Conservation (phyloP, 2,888 invertebrate species). For the Gari tellinella region DNA sequence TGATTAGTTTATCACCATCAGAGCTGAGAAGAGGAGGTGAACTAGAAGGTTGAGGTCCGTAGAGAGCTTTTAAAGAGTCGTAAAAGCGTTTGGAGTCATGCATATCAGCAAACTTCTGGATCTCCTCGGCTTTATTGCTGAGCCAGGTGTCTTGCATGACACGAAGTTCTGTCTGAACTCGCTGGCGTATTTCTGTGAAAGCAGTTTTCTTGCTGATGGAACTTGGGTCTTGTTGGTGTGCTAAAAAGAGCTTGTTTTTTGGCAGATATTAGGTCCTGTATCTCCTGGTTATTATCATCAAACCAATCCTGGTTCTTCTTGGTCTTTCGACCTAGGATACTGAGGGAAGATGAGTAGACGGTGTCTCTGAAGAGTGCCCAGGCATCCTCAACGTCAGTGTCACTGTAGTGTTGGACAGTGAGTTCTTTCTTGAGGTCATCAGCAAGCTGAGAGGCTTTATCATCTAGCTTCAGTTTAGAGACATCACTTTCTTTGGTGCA, state of each 20-base stretch:
- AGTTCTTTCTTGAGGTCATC: background rate
- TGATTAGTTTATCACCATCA: background rate
- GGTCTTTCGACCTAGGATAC: background rate
- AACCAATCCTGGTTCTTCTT: slow-evolving; percentile 10
- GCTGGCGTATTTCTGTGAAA: background rate
- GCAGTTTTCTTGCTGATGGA: background rate
- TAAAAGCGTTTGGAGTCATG: slow-evolving; percentile 9
- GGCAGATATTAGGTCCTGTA: background rate
- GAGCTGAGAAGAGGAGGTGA: slow-evolving; percentile 6
- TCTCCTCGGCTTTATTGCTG: slow-evolving; percentile 29
- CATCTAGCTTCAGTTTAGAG: background rate
- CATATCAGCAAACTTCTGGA: slow-evolving; percentile 17
- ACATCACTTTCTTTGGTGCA: background rate
- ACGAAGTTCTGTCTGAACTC: slow-evolving; percentile 6
- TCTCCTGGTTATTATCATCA: slow-evolving; percentile 6
- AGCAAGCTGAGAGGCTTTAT: background rate
- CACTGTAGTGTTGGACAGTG: background rate
- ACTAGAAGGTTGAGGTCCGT: slow-evolving; percentile 11
- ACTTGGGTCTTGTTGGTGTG: slow-evolving; percentile 1
- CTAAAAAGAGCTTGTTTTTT: slow-evolving; percentile 1
- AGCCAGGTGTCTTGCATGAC: slow-evolving; percentile 21
- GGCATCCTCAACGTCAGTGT: background rate
- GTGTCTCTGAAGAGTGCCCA: background rate
- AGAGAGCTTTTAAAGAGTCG: slow-evolving; percentile 3
- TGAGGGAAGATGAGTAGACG: too few relatives aligned